These are phyloP conservation scores for Chondrosia reniformis DNA, from an alignment of 37 sponge, comb jelly and placozoan species.

Conservation along the genomic window DNA sequence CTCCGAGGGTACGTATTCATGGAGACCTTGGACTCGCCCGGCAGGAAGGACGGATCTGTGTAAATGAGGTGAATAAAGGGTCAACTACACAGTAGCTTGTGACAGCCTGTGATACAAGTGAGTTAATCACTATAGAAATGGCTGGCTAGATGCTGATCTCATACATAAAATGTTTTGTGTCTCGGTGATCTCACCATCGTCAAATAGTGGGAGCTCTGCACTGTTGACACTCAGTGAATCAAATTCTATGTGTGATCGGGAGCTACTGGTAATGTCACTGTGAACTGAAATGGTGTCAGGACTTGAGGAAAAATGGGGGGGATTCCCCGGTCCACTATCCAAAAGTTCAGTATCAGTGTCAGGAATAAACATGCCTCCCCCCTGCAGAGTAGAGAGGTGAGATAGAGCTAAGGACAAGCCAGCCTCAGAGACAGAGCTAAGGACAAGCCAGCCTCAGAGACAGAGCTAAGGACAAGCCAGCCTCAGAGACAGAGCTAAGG, in stretches of 20 bases:
- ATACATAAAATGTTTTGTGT: too few species aligned
- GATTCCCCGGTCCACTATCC: not conserved
- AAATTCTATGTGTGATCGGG: constrained; percentile 5
- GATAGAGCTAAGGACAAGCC: not conserved
- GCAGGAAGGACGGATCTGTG: not conserved
- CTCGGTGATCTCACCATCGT: constrained; percentile 3
- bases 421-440: too few species aligned
- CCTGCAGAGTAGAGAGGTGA: constrained; percentile 17
- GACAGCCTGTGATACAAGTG: too few species aligned
- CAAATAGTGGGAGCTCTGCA: constrained; percentile 11
- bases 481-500: too few species aligned
- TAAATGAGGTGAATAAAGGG: not conserved
- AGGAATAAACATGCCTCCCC: constrained; percentile 74
- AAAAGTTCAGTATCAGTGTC: constrained; percentile 42
- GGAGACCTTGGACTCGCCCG: not conserved
- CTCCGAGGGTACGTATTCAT: not conserved
- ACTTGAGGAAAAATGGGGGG: constrained; percentile 4
- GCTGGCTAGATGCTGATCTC: too few species aligned
- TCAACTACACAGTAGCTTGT: too few species aligned
- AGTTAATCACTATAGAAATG: too few species aligned
- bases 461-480: too few species aligned
- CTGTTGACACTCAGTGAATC: constrained; percentile 22
- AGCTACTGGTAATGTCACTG: constrained; percentile 24
- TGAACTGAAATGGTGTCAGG: constrained; percentile 5
- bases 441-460: too few species aligned